A percentile compares a stretch with the other conserved stretches of the same genome.
Evolutionary conservation across 2,888 invertebrate genomes (phyloP).

Genomic region (Serrognathus titanus): DNA sequence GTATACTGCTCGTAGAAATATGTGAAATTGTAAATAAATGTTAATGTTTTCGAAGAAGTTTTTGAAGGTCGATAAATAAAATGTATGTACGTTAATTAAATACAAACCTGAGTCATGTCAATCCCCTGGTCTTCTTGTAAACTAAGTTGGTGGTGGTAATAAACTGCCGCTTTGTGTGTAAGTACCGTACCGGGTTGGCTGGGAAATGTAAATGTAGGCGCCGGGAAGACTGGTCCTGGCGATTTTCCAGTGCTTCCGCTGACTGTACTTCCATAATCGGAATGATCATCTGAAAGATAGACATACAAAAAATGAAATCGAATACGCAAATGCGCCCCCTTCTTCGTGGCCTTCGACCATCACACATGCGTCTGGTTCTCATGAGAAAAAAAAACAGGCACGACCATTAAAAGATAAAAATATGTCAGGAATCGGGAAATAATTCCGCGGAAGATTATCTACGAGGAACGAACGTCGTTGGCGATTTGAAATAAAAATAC

Average conservation of each 20-base stretch:
- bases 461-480: background rate
- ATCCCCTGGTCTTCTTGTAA: conserved; percentile 85
- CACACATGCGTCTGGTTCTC: background rate
- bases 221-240: conserved; percentile 61
- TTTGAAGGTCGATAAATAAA: background rate
- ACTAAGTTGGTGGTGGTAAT: conserved; percentile 78
- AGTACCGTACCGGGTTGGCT: conserved; percentile 62
- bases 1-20: no score
- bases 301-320: background rate
- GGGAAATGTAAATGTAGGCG: conserved; percentile 73
- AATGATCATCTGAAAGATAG: conserved; percentile 60
- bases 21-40: no score
- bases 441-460: no score
- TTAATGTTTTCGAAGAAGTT: background rate
- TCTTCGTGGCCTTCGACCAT: background rate
- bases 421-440: no score
- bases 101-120: conserved; percentile 74
- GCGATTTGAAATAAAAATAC: conserved; percentile 2
- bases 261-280: conserved; percentile 63
- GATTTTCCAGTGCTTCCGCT: conserved; percentile 64
- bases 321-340: conserved; percentile 18
- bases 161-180: conserved; percentile 73
- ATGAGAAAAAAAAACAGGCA: no score
- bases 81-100: background rate
- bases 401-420: no score